Conservation (phyloP, 2,888 invertebrate genomes). For the Drosophila ezoana region DNA sequence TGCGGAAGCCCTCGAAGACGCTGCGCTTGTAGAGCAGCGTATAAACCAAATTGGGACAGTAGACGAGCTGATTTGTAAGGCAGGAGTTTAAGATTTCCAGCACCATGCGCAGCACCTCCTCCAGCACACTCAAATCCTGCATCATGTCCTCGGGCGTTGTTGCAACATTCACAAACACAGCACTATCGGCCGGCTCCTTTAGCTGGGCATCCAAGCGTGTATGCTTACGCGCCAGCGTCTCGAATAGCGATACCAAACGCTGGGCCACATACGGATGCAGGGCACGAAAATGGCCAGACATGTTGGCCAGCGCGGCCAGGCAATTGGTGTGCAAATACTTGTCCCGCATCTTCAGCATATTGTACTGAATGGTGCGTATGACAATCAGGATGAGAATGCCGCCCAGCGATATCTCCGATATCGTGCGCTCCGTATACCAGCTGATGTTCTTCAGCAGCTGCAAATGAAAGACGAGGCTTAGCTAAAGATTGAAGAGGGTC, state of each 20-base stretch:
- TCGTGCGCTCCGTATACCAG: constrained; percentile 97
- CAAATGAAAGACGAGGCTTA: not conserved
- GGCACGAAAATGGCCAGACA: constrained; percentile 96
- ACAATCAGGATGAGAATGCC: constrained; percentile 97
- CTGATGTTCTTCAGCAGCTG: constrained; percentile 94
- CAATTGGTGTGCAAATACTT: constrained; percentile 99
- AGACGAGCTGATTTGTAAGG: constrained; percentile 93
- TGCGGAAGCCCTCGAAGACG: constrained; percentile 94
- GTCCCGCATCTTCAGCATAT: constrained; percentile 97
- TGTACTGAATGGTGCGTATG: constrained; percentile 98
- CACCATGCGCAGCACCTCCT: constrained; percentile 98
- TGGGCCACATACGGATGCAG: constrained; percentile 98
- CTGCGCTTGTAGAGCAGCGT: constrained; percentile 96
- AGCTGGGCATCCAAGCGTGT: constrained; percentile 88
- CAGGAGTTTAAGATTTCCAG: constrained; percentile 98
- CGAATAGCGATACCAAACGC: constrained; percentile 95
- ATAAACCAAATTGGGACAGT: constrained; percentile 97
- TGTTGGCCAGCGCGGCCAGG: constrained; percentile 98
- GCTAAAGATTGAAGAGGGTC: not conserved
- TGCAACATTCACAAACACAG: constrained; percentile 81
- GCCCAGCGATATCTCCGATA: constrained; percentile 97
- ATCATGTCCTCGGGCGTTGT: constrained; percentile 86
- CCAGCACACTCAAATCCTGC: constrained; percentile 95
- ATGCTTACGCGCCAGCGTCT: constrained; percentile 95
- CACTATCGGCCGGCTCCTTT: constrained; percentile 84